Base-by-base conservation (phyloP, 2,113 vertebrate species). In the Motacilla alba region DNA sequence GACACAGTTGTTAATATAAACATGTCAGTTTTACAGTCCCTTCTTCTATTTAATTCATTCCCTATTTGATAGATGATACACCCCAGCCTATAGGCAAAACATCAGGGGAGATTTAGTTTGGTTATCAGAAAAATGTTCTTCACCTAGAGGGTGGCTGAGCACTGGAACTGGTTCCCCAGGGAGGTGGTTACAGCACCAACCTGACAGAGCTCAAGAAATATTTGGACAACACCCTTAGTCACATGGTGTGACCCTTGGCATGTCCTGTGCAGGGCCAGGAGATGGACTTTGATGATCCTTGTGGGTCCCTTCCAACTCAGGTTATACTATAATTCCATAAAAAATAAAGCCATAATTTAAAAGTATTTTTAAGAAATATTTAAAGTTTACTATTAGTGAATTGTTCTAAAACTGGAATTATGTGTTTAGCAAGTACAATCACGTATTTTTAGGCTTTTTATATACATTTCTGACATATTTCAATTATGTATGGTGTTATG, bases 161-260 rank as follows among this genome's bases (percentile, higher is more conserved):
- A 43, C 14, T 55, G n/a, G 39, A 62, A 35, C 11, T 6, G 23
- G 11, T 3, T 39, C 11, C 17, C 6, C 6, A 62, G 47, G 11
- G 46, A 46, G 26, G 4, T 11, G 33, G 3, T 47, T n/a, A 47
- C 21, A 62, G n/a, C 21, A 6, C 41, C 41, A 69, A 1, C 30
- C 16, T 35, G 26, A 9, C 16, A 47, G 30, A 62, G n/a, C 2
- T 24, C 24, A 68, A 22, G 20, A 1, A 23, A 17, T 6, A 2
- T 27, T 68, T 62, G 41, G 11, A 47, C 24, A 41, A 18, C 0
- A 0, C n/a, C 12, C 16, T 55, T 17, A 47, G 53, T 39, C 1
- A 55, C 11, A 17, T 8, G 46, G 24, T 53, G 78, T 41, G 14
- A 27, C 0, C 9, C 14, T 27, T 22, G 62, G 46, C 3, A 9